Evolutionary conservation across 2,113 vertebrate genomes (phyloP).

Genomic region (Datnioides undecimradiatus): DNA sequence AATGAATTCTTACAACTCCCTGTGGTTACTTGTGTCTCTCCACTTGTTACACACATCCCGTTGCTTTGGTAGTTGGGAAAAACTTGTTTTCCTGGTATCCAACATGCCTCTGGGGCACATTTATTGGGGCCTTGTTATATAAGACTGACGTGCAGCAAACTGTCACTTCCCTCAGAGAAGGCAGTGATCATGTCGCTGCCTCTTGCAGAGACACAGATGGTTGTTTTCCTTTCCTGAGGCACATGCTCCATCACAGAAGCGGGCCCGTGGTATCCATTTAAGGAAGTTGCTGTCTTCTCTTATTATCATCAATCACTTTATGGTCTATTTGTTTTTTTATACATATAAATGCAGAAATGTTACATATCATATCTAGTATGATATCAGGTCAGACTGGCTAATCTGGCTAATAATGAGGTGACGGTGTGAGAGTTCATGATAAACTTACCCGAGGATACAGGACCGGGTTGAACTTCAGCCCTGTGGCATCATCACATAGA

Average conservation of each 20-base stretch:
- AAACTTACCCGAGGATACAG: conserved; percentile 95
- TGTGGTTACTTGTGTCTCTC: neutral
- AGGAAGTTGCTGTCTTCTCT: conserved; percentile 3
- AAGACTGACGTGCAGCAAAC: conserved; percentile 61
- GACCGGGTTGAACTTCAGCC: conserved; percentile 93
- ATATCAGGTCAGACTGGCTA: neutral
- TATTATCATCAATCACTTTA: conserved; percentile 1
- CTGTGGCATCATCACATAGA: conserved; percentile 93
- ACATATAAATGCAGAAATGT: too few species aligned
- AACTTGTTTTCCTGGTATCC: conserved; percentile 41
- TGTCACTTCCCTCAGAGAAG: conserved; percentile 46
- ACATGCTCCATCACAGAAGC: conserved; percentile 53
- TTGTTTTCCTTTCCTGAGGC: conserved; percentile 61
- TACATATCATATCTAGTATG: too few species aligned
- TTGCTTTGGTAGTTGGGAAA: conserved; percentile 11
- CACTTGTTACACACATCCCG: conserved; percentile 2
- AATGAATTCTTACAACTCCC: neutral
- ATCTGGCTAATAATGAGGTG: neutral
- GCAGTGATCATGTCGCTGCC: conserved; percentile 30
- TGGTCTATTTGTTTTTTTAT: too few species aligned
- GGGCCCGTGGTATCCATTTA: conserved; percentile 34
- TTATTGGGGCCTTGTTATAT: conserved; percentile 48
- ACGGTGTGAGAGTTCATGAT: neutral
- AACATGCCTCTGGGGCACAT: conserved; percentile 45
- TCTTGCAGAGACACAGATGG: conserved; percentile 66